Conservation (phyloP, 53 echinoderm and acorn worm genomes). For the Echinarachnius parma region DNA sequence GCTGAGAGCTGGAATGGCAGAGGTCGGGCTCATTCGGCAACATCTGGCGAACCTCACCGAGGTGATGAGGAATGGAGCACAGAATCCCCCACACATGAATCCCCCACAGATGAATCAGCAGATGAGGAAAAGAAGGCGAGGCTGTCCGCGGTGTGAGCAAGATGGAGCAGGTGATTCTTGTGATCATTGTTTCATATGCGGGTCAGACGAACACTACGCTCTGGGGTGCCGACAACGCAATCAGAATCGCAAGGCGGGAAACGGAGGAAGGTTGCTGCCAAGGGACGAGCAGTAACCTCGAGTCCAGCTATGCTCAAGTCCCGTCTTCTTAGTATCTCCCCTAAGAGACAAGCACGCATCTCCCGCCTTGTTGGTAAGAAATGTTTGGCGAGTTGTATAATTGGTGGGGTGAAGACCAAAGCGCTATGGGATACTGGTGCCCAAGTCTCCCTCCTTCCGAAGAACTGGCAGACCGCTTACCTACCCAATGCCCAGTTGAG, state of each 20-base stretch:
- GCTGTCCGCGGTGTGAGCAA: constrained; percentile 4
- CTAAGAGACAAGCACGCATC: background rate
- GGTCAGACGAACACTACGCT: constrained; percentile 9
- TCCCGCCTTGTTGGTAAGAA: constrained; percentile 15
- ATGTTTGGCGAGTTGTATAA: background rate
- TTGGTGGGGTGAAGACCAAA: constrained; percentile 18
- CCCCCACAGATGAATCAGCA: too few relatives aligned
- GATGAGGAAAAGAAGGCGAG: background rate
- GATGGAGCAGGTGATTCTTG: constrained; percentile 15
- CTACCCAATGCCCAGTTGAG: constrained; percentile 16
- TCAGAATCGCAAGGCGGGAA: constrained; percentile 7
- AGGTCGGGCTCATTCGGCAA: constrained; percentile 18
- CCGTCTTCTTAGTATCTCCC: background rate
- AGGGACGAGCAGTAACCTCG: constrained; percentile 40
- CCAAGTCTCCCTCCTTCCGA: constrained; percentile 16
- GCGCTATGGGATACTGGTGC: constrained; percentile 36
- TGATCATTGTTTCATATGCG: constrained; percentile 37
- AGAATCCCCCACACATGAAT: background rate
- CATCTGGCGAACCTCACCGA: background rate
- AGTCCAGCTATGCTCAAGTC: background rate
- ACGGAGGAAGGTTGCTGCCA: constrained; percentile 25
- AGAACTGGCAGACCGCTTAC: background rate
- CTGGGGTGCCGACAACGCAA: background rate
- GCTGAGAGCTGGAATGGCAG: background rate
- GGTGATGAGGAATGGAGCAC: background rate